Percentiles rank a stretch among this genome's conserved stretches.
These are phyloP conservation scores for Stenchaetothrips biformis DNA, from an alignment of 2,888 invertebrate genomes.

Conservation along the genomic window DNA sequence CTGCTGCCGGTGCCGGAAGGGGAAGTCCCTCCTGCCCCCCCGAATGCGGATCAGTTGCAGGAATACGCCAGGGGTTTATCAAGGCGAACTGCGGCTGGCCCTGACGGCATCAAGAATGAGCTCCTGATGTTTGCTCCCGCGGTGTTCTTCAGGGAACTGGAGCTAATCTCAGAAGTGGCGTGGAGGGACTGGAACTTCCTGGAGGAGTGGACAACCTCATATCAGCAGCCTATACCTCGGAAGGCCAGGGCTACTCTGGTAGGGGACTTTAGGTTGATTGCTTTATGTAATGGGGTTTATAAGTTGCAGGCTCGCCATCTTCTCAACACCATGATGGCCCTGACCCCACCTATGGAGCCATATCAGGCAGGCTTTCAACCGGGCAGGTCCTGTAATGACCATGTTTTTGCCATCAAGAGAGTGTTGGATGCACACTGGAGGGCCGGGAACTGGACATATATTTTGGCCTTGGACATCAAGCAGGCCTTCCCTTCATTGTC, in stretches of 20 bases:
- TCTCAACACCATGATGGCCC: not conserved
- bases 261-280: not conserved
- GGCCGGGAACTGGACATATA: not conserved
- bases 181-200: not conserved
- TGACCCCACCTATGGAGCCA: no score
- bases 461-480: not conserved
- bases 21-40: not conserved
- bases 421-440: no score
- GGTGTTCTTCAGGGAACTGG: not conserved
- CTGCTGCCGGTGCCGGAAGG: not conserved
- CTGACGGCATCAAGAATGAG: not conserved
- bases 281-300: not conserved
- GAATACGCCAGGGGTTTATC: not conserved
- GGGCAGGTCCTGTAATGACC: no score
- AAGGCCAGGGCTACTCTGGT: not conserved
- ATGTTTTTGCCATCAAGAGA: no score
- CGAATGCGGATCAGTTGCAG: not conserved
- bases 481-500: not conserved
- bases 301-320: not conserved
- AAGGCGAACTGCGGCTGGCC: not conserved
- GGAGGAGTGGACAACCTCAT: not conserved
- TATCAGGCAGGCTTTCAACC: no score
- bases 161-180: not conserved
- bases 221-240: not conserved
- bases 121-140: not conserved